Evolutionary conservation across 1,140 invertebrate genomes (phyloP), one percentile per base, ranked within the genome.

Genomic region (Chymomyza costata): DNA sequence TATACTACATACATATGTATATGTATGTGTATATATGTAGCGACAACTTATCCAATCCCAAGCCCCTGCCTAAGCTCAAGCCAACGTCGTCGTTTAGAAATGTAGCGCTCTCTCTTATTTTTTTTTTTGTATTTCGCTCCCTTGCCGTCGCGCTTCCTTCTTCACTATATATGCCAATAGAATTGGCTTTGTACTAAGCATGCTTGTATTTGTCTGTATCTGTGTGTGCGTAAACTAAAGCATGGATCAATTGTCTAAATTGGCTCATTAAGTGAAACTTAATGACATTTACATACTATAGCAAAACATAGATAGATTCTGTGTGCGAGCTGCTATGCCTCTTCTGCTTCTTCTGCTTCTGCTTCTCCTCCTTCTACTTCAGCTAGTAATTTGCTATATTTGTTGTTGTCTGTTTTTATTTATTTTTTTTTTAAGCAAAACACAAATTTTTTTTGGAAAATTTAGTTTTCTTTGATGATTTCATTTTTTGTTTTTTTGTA

Each of bases 251-350:
- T 76, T 76, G 71, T 76, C 71, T 76, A 76, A 76, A 76, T 76
- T 76, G 71, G 66, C 71, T 76, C 71, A 76, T 76, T 76, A 76
- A 76, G 71, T 76, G 71, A 76, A 78, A 71, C 71, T 76, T 76
- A 76, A 76, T 76, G 71, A 76, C 71, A 76, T 76, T 76, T 76
- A 78, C 71, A n/a, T n/a, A n/a, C n/a, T n/a, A n/a, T n/a, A n/a
- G n/a, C n/a, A n/a, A n/a, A n/a, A n/a, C n/a, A n/a, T n/a, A n/a
- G n/a, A n/a, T n/a, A n/a, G n/a, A n/a, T n/a, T n/a, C n/a, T n/a
- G n/a, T n/a, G n/a, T n/a, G n/a, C n/a, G n/a, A n/a, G n/a, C n/a
- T n/a, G n/a, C n/a, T n/a, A n/a, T n/a, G n/a, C n/a, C n/a, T n/a
- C n/a, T n/a, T n/a, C n/a, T n/a, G n/a, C n/a, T n/a, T n/a, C n/a